Conservation (phyloP, 2,113 vertebrate genomes). For the Isichthys henryi region DNA sequence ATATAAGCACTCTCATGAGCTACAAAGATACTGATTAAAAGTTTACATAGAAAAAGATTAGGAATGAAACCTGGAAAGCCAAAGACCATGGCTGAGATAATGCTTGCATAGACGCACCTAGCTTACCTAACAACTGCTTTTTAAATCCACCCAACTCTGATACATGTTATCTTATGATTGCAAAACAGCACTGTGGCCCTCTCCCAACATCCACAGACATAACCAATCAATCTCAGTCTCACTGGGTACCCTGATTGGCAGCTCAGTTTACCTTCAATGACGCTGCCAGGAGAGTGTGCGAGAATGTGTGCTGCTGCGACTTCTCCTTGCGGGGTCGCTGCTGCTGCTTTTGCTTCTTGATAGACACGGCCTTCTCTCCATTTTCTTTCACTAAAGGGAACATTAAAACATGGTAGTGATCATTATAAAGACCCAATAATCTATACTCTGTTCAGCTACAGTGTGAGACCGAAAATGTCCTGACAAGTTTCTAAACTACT, state of each 20-base stretch:
- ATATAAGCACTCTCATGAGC: not conserved
- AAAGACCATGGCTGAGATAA: not conserved
- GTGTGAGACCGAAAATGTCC: not conserved
- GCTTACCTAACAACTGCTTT: not conserved
- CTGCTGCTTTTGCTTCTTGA: conserved; percentile 62
- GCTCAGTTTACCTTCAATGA: conserved; percentile 71
- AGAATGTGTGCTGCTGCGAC: conserved; percentile 70
- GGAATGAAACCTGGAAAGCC: not conserved
- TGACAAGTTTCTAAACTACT: not conserved
- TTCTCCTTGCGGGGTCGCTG: conserved; percentile 72
- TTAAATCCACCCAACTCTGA: not conserved
- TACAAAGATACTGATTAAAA: not conserved
- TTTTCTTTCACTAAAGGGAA: conserved; percentile 47
- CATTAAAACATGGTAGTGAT: too few species aligned
- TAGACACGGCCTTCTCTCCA: conserved; percentile 37
- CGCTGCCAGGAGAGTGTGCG: conserved; percentile 72
- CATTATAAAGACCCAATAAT: not conserved
- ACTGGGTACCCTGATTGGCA: not conserved
- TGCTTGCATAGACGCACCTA: not conserved
- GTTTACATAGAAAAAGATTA: not conserved
- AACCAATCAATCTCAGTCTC: not conserved
- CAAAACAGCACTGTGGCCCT: not conserved
- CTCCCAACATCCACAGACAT: not conserved
- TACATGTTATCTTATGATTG: not conserved
- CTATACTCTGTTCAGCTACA: not conserved